These are phyloP conservation scores for Trypoxylus dichotomus DNA, from an alignment of 1,140 invertebrate genomes.

Conservation along the genomic window DNA sequence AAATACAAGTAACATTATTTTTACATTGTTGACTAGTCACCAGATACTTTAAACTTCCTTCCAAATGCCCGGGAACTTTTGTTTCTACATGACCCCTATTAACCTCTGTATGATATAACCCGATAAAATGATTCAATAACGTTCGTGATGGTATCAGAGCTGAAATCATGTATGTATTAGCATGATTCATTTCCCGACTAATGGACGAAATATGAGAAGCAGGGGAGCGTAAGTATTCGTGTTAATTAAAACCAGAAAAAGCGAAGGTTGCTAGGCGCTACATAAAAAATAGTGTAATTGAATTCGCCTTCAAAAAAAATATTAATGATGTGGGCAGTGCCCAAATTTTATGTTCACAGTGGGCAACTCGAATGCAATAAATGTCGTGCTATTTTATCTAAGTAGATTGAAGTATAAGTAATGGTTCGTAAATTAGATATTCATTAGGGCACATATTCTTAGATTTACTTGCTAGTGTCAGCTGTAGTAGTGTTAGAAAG, in stretches of 20 bases:
- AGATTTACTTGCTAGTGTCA: too few relatives aligned
- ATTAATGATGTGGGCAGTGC: background rate
- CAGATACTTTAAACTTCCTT: too few relatives aligned
- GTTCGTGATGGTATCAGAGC: background rate
- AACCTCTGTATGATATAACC: background rate
- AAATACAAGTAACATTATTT: too few relatives aligned
- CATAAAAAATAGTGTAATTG: background rate
- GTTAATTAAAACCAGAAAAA: background rate
- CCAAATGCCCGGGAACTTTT: too few relatives aligned
- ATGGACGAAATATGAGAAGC: slow-evolving; percentile 12
- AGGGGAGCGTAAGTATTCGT: background rate
- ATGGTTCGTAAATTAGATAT: too few relatives aligned
- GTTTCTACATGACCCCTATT: too few relatives aligned
- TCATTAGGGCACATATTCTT: too few relatives aligned
- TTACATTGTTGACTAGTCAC: too few relatives aligned
- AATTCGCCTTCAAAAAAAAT: background rate
- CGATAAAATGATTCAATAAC: slow-evolving; percentile 14
- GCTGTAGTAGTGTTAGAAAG: too few relatives aligned
- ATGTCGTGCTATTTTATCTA: background rate
- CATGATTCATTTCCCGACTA: slow-evolving; percentile 15
- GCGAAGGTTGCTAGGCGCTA: background rate
- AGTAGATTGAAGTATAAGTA: too few relatives aligned
- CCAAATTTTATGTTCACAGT: background rate
- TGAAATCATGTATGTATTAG: background rate
- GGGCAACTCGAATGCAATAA: background rate